Base-by-base conservation (phyloP, 2,888 invertebrate species). In the Drosophila vallismaia region DNA sequence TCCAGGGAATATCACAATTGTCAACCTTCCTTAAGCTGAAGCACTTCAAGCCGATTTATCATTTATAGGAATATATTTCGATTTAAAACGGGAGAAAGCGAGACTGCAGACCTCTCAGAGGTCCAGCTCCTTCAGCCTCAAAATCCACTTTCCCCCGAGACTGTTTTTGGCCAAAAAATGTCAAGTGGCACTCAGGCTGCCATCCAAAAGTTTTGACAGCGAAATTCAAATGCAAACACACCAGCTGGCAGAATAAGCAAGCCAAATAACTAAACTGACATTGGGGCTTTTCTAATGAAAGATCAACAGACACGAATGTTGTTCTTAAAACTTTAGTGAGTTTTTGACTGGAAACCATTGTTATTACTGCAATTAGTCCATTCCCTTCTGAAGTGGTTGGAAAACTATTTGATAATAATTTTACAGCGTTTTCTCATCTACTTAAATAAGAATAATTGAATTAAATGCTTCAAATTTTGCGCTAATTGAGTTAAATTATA, bases 131-230 rank as follows among this genome's bases (percentile, higher is more conserved):
- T 10, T 33, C 33, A 33, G 33, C 33, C 1, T 10, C 10, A 10
- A 52, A 26, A 36, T 38, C 14, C 38, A 46, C 38, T 42, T 52
- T 63, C 31, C 33, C 49, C 0, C 12, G n/a, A 31, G 24, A 31
- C 31, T 9, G 14, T 3, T 12, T 19, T 33, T 9, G 28, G 31
- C 28, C 31, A 12, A n/a, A 26, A 9, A 74, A 60, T 72, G 59
- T 69, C 68, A 81, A 84, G 59, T 70, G 58, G n/a, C 42, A 42
- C 56, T 67, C 36, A 38, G 46, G 36, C 12, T 48, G 36, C 24
- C 53, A 70, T 14, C 29, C 45, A 19, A 45, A 31, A 75, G 62
- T 79, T 85, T 81, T 79, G 82, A 78, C 66, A 78, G 68, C 40
- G 56, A 74, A 76, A 71, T 85, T 71, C 40, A 40, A 71, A 31